These are phyloP conservation scores for Drosophila subpulchrella DNA, from an alignment of 1,140 invertebrate species.

Conservation along the genomic window DNA sequence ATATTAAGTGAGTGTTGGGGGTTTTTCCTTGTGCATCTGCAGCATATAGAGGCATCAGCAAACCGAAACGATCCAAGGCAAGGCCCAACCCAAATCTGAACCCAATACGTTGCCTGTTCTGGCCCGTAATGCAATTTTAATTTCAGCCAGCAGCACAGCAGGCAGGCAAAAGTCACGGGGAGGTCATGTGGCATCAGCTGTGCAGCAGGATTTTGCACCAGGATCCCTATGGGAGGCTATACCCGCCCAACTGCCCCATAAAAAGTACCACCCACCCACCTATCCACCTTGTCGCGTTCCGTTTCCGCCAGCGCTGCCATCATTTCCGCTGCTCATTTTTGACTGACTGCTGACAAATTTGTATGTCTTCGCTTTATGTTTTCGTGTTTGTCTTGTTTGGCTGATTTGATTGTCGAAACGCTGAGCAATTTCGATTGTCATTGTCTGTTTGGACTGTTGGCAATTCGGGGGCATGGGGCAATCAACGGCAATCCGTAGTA, in stretches of 20 bases:
- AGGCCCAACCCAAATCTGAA: slow-evolving; percentile 30
- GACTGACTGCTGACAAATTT: slow-evolving; percentile 64
- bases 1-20: no score
- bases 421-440: slow-evolving; percentile 61
- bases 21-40: slow-evolving; percentile 18
- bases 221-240: not conserved
- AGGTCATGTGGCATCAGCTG: slow-evolving; percentile 54
- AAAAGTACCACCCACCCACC: slow-evolving; percentile 4
- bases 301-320: slow-evolving; percentile 73
- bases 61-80: slow-evolving; percentile 35
- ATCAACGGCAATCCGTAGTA: slow-evolving; percentile 22
- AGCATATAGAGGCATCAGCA: slow-evolving; percentile 14
- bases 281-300: slow-evolving; percentile 52
- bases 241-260: not conserved
- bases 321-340: slow-evolving; percentile 81
- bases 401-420: slow-evolving; percentile 70
- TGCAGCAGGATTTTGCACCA: slow-evolving; percentile 41
- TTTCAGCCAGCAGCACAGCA: slow-evolving; percentile 68
- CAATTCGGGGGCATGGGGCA: not conserved
- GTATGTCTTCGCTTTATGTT: slow-evolving; percentile 58
- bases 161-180: slow-evolving; percentile 47
- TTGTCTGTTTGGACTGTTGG: slow-evolving; percentile 25
- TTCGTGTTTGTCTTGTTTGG: slow-evolving; percentile 65
- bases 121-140: slow-evolving; percentile 79
- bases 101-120: slow-evolving; percentile 39